These are phyloP conservation scores for Pasiphila rectangulata DNA, from an alignment of 2,888 invertebrate genomes.

Conservation along the genomic window DNA sequence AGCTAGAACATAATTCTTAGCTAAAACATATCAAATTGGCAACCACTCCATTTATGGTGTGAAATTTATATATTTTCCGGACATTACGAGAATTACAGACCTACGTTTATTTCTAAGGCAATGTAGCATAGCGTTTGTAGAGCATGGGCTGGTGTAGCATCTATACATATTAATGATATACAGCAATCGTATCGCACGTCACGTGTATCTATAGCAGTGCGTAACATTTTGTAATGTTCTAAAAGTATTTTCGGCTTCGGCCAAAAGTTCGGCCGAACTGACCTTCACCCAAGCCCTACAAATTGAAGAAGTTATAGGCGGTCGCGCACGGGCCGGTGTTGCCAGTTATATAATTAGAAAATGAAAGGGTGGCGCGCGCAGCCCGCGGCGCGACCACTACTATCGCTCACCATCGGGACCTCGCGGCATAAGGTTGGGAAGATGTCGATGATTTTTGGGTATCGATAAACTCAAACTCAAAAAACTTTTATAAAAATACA, in stretches of 20 bases:
- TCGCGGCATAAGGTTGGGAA: conserved; percentile 48
- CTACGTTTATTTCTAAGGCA: too few species aligned
- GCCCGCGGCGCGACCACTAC: conserved; percentile 73
- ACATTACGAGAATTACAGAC: too few species aligned
- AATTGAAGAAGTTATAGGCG: conserved; percentile 64
- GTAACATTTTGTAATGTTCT: too few species aligned
- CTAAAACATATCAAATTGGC: too few species aligned
- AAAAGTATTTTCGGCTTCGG: conserved; percentile 17
- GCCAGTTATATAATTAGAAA: conserved; percentile 79
- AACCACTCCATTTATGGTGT: too few species aligned
- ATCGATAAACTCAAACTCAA: conserved; percentile 16
- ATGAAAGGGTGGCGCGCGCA: conserved; percentile 77
- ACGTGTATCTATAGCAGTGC: too few species aligned
- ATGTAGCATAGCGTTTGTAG: not conserved
- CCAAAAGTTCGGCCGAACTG: conserved; percentile 3
- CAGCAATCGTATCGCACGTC: too few species aligned
- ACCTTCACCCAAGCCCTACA: conserved; percentile 24
- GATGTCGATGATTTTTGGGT: conserved; percentile 17
- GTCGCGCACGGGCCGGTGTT: conserved; percentile 77
- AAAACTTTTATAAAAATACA: not conserved
- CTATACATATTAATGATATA: too few species aligned
- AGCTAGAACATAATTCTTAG: too few species aligned
- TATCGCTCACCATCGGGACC: conserved; percentile 73
- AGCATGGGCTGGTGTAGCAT: too few species aligned
- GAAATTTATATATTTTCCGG: too few species aligned